A percentile compares a stretch with the other conserved stretches of the same genome.
These are phyloP conservation scores for Ryuthela nishihirai DNA, from an alignment of 2,888 invertebrate species.

Conservation along the genomic window DNA sequence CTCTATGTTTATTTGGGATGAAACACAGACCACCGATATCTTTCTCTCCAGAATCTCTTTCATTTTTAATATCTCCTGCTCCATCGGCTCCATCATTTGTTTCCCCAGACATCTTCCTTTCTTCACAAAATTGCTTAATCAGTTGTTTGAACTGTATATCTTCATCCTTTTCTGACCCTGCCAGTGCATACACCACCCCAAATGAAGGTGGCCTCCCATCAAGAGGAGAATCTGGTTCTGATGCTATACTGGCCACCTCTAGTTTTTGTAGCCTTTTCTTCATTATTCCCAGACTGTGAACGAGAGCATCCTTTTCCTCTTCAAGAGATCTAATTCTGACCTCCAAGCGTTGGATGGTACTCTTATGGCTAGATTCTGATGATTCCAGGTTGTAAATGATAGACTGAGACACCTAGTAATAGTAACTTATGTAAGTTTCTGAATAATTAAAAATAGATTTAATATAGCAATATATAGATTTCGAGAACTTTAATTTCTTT, in stretches of 20 bases:
- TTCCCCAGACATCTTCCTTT: no score
- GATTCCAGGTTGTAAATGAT: constrained; percentile 25
- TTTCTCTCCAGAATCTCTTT: no score
- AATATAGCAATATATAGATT: no score
- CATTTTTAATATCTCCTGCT: no score
- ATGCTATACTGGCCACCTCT: constrained; percentile 1
- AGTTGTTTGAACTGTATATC: constrained; percentile 15
- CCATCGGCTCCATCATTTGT: no score
- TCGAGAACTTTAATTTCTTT: no score
- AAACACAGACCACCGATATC: no score
- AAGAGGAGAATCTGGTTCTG: not conserved
- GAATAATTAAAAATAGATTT: no score
- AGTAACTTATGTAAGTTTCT: no score
- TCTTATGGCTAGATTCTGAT: constrained; percentile 27
- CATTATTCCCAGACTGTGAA: constrained; percentile 28
- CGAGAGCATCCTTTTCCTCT: constrained; percentile 39
- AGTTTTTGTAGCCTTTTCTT: constrained; percentile 11
- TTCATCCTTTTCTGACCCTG: constrained; percentile 28
- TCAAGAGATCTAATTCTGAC: constrained; percentile 21
- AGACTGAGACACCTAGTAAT: constrained; percentile 22
- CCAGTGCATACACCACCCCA: constrained; percentile 15
- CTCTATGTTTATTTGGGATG: no score
- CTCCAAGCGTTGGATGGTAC: constrained; percentile 36
- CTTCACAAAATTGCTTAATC: constrained; percentile 3
- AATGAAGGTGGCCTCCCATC: constrained; percentile 16